A percentile compares a stretch with the other conserved stretches of the same genome.
These are phyloP conservation scores for Lymantria monacha DNA, from an alignment of 2,888 invertebrate species.

Conservation along the genomic window DNA sequence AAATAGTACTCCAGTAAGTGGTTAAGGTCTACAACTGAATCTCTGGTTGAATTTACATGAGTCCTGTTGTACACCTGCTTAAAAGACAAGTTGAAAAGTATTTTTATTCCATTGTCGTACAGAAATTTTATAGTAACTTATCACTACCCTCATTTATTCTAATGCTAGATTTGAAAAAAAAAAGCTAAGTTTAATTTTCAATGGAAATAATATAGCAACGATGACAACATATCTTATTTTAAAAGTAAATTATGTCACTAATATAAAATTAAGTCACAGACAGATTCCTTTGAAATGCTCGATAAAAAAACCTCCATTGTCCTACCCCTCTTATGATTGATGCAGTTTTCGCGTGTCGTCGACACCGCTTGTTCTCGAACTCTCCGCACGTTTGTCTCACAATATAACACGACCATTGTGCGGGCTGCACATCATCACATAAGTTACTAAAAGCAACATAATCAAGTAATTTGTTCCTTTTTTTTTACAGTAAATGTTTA, in stretches of 20 bases:
- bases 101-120: too few species aligned
- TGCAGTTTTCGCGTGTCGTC: constrained; percentile 59
- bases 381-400: constrained; percentile 32
- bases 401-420: constrained; percentile 22
- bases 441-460: neutral
- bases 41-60: too few species aligned
- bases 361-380: constrained; percentile 36
- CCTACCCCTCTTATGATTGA: constrained; percentile 61
- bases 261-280: constrained; percentile 48
- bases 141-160: too few species aligned
- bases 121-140: too few species aligned
- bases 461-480: neutral
- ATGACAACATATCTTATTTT: neutral
- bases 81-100: too few species aligned
- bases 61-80: too few species aligned
- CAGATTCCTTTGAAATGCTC: constrained; percentile 42
- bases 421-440: constrained; percentile 16
- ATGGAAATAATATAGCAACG: too few species aligned
- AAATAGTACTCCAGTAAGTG: too few species aligned
- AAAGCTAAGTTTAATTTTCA: too few species aligned
- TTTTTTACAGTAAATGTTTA: neutral
- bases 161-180: too few species aligned
- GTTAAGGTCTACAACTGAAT: too few species aligned
- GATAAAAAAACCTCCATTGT: constrained; percentile 60
- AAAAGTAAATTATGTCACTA: constrained; percentile 46